These are phyloP conservation scores for Eciton burchellii DNA, from an alignment of 1,140 invertebrate species.

Conservation along the genomic window DNA sequence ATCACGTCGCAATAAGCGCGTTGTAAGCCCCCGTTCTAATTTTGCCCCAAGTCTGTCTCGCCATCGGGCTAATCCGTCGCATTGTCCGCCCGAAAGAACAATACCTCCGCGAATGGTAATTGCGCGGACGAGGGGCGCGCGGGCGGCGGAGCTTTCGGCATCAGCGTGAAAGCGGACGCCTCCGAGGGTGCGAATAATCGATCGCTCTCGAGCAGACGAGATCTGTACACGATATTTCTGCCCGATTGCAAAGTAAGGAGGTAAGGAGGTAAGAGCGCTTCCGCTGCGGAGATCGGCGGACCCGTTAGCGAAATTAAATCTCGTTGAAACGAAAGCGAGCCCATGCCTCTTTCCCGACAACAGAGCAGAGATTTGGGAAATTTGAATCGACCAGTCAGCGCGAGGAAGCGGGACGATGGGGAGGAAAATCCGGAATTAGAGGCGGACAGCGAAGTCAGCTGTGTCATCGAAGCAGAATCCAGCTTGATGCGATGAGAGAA, in stretches of 20 bases:
- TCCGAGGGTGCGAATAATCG: constrained; percentile 16
- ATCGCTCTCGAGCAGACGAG: constrained; percentile 28
- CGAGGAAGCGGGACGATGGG: too few species aligned
- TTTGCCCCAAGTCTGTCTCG: constrained; percentile 48
- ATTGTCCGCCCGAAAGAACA: constrained; percentile 55
- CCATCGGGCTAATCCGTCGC: constrained; percentile 55
- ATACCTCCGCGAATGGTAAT: constrained; percentile 55
- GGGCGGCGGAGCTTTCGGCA: background rate
- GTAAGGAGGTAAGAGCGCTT: too few species aligned
- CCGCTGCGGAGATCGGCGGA: background rate
- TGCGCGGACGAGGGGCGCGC: constrained; percentile 35
- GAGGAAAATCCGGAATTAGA: background rate
- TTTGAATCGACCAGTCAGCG: background rate
- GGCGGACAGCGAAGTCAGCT: background rate
- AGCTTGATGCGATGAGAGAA: background rate
- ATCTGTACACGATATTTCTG: constrained; percentile 30
- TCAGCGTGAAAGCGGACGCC: background rate
- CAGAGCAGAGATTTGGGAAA: background rate
- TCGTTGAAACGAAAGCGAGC: background rate
- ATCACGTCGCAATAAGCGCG: constrained; percentile 49
- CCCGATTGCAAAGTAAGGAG: too few species aligned
- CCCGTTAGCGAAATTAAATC: constrained; percentile 36
- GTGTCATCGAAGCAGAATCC: background rate
- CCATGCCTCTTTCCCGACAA: background rate
- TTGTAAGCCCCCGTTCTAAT: constrained; percentile 44